Evolutionary conservation across 2,113 vertebrate genomes (phyloP).

Genomic region (Lepus europaeus): DNA sequence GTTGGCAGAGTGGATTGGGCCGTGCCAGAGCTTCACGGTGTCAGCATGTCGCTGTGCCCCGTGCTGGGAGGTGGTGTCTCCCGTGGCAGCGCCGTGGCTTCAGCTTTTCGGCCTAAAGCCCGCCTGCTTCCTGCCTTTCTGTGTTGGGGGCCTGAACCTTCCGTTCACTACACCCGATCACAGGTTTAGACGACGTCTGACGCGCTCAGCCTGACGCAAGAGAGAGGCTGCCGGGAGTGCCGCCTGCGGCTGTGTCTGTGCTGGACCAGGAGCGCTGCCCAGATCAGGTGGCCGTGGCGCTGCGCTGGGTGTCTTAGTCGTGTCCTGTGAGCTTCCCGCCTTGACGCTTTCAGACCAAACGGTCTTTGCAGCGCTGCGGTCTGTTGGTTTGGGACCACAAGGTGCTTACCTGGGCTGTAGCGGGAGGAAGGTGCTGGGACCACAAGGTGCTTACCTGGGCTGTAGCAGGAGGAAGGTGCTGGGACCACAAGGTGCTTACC

Average conservation of each 20-base stretch:
- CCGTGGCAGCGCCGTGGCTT: fast-evolving
- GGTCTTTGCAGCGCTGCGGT: too few species aligned
- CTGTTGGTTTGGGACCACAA: neutral
- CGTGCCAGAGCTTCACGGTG: neutral
- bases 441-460: neutral
- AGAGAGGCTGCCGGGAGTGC: too few species aligned
- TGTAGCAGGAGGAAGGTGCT: too few species aligned
- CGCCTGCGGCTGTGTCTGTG: too few species aligned
- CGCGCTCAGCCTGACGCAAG: too few species aligned
- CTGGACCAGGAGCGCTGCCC: neutral
- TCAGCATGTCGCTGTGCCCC: neutral
- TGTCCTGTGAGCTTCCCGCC: neutral
- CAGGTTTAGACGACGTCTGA: neutral
- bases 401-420: too few species aligned
- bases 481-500: neutral
- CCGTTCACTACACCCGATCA: neutral
- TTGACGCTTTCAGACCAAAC: neutral
- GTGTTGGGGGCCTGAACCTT: neutral
- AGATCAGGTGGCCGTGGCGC: neutral
- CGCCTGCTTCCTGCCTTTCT: neutral
- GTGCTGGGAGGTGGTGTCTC: neutral
- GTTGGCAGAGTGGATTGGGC: neutral
- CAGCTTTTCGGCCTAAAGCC: neutral
- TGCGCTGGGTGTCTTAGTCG: too few species aligned
- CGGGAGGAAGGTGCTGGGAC: neutral